These are phyloP conservation scores for Leuciscus waleckii DNA, from an alignment of 2,797 vertebrate genomes.

Conservation along the genomic window DNA sequence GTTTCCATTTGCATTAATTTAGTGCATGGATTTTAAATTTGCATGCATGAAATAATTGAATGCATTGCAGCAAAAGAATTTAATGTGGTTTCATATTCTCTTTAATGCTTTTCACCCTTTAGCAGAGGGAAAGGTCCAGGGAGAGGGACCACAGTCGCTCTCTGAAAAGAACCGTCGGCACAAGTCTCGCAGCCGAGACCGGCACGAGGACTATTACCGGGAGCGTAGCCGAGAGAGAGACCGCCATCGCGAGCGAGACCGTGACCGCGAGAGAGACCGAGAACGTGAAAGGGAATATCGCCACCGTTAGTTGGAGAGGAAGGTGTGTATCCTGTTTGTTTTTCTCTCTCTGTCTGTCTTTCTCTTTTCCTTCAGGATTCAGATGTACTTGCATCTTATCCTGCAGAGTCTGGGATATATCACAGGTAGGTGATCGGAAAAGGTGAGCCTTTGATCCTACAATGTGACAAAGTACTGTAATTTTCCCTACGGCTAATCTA, in stretches of 20 bases:
- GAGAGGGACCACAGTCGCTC: slow-evolving; percentile 99
- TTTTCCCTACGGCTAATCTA: neutral
- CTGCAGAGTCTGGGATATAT: neutral
- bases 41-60: neutral
- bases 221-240: slow-evolving; percentile 96
- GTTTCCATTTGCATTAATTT: neutral
- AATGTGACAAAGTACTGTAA: neutral
- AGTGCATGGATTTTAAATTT: neutral
- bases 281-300: slow-evolving; percentile 96
- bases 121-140: slow-evolving; percentile 96
- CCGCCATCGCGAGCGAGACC: slow-evolving; percentile 93
- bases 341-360: slow-evolving; percentile 21
- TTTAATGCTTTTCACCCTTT: slow-evolving; percentile 64
- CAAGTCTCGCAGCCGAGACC: slow-evolving; percentile 98
- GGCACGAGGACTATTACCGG: slow-evolving; percentile 97
- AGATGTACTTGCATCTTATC: neutral
- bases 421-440: slow-evolving; percentile 29
- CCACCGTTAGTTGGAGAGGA: slow-evolving; percentile 84
- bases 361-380: neutral
- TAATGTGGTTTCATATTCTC: neutral
- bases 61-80: neutral
- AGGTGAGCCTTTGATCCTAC: neutral
- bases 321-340: slow-evolving; percentile 78
- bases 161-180: slow-evolving; percentile 94
- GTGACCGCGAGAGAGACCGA: slow-evolving; percentile 92